Base-by-base conservation (phyloP, 1,140 invertebrate genomes). In the Ectropis grisescens region DNA sequence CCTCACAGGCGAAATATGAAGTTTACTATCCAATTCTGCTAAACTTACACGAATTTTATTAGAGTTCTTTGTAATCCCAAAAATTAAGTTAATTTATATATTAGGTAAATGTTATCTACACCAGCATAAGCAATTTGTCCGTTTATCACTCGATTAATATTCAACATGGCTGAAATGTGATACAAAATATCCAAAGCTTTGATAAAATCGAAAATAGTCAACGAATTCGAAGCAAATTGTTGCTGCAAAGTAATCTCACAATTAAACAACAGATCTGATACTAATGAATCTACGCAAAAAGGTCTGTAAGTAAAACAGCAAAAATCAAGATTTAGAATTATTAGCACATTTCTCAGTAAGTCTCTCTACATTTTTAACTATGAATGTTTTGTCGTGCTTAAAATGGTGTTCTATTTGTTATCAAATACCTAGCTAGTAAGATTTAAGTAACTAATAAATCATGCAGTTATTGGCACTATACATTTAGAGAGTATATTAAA, bases 311-410 rank as follows among this genome's bases (percentile, higher is more conserved):
- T 55, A 65, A 55, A 62, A 50, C 52, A 61, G 61, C 57, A 68
- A 70, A 62, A 61, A 58, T 64, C 55, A 62, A 81, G 54, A 54
- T 81, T 81, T 82, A 82, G 72, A 82, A 75, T 82, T 79, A 79
- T 79, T 82, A 83, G 82, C 82, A 83, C 82, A 83, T 82, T 83
- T 82, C 78, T 83, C 76, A 81, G 68, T 82, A 78, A 78, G 78
- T 82, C 80, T 83, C 82, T 83, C 80, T 83, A 82, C 67, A 79
- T 74, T 83, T 82, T 83, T 82, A 82, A 81, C 79, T 83, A 83
- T 83, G 64, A 79, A 83, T 83, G 82, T 83, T 83, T 83, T 82
- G 80, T 83, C 82, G 82, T 83, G 82, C 82, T 83, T 81, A 81
- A 81, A 71, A 81, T 76, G 82, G 82, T 83, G 82, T 83, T 83